A percentile compares a stretch with the other conserved stretches of the same genome.
These are phyloP conservation scores for Osedax frankpressi DNA, from an alignment of 2,888 invertebrate genomes.

Conservation along the genomic window DNA sequence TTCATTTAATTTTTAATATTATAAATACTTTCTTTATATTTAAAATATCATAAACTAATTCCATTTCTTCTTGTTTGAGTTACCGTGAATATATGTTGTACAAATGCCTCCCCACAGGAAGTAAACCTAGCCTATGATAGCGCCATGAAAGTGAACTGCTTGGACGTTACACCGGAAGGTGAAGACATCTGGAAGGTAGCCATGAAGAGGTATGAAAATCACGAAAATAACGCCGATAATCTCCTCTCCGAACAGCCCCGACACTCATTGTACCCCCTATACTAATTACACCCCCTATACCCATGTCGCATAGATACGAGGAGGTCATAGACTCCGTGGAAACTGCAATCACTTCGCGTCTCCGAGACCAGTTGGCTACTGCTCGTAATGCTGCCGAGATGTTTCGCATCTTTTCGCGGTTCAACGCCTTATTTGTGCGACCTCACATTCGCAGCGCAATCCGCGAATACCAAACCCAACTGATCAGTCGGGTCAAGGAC, in stretches of 20 bases:
- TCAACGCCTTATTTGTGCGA: conserved; percentile 94
- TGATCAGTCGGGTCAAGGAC: conserved; percentile 95
- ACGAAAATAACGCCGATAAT: too few relatives aligned
- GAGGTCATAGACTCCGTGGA: conserved; percentile 96
- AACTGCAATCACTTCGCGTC: conserved; percentile 87
- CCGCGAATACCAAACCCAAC: conserved; percentile 93
- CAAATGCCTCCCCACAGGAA: conserved; percentile 44
- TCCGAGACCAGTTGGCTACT: conserved; percentile 90
- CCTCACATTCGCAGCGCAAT: conserved; percentile 98
- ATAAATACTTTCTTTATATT: too few relatives aligned
- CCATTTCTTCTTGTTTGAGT: too few relatives aligned
- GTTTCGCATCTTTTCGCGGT: conserved; percentile 91
- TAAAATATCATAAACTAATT: too few relatives aligned
- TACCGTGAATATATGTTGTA: too few relatives aligned
- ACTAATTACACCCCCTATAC: not conserved
- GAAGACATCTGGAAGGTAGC: conserved; percentile 96
- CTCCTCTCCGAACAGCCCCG: too few relatives aligned
- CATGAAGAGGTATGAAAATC: conserved; percentile 60
- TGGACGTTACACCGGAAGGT: conserved; percentile 92
- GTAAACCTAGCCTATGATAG: conserved; percentile 87
- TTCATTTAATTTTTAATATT: too few relatives aligned
- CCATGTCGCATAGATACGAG: conserved; percentile 58
- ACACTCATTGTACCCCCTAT: too few relatives aligned
- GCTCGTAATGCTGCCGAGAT: conserved; percentile 99
- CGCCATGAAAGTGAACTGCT: conserved; percentile 92